phyloP scores from a whole-genome alignment of 2,113 vertebrate species.

The Hymenochirus boettgeri region DNA sequence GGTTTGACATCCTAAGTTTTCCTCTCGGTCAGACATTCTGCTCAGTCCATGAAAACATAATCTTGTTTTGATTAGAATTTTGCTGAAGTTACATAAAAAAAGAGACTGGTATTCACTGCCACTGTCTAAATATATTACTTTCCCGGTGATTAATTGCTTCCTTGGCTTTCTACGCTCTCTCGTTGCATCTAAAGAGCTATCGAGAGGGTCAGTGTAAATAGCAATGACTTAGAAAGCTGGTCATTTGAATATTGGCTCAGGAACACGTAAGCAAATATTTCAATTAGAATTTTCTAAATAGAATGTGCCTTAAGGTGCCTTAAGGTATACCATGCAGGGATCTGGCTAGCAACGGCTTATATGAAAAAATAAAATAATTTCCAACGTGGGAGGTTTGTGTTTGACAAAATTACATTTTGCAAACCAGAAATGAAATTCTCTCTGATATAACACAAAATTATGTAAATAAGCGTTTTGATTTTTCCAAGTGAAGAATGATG shows the following conservation, averaged over 20 bases:
- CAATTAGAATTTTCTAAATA: too few species aligned
- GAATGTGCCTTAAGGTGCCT: too few species aligned
- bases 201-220: background rate
- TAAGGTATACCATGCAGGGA: too few species aligned
- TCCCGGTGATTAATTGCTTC: slow-evolving; percentile 30
- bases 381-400: too few species aligned
- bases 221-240: background rate
- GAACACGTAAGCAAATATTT: too few species aligned
- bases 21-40: slow-evolving; percentile 18
- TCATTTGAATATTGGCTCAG: slow-evolving; percentile 3
- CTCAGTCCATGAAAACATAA: slow-evolving; percentile 30
- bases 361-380: too few species aligned
- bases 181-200: background rate
- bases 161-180: slow-evolving; percentile 10
- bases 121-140: slow-evolving; percentile 38
- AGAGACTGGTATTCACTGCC: slow-evolving; percentile 12
- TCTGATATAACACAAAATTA: too few species aligned
- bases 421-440: too few species aligned
- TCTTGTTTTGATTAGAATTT: slow-evolving; percentile 42
- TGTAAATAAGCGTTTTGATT: too few species aligned
- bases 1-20: background rate
- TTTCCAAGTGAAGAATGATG: too few species aligned
- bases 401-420: too few species aligned
- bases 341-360: too few species aligned
- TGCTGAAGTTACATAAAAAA: slow-evolving; percentile 40